Evolutionary conservation across 2,797 vertebrate species (phyloP).

Genomic region (Oryzias sinensis): DNA sequence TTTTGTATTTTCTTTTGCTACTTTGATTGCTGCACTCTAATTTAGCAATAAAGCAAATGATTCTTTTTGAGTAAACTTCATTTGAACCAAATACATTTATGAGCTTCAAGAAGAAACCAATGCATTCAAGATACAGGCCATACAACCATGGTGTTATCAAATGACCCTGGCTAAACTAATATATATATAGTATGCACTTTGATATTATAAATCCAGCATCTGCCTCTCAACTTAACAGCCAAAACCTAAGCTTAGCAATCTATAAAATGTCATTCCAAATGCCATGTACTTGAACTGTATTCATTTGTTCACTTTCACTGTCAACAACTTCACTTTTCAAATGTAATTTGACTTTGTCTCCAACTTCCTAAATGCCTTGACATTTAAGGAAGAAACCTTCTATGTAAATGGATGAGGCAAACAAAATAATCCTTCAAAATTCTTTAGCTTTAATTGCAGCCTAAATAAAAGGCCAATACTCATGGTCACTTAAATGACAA

Average conservation of each 20-base stretch:
- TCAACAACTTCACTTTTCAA: slow-evolving; percentile 41
- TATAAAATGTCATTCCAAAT: slow-evolving; percentile 68
- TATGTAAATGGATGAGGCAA: slow-evolving; percentile 31
- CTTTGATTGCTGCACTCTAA: too few species aligned
- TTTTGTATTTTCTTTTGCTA: too few species aligned
- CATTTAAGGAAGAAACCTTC: slow-evolving; percentile 59
- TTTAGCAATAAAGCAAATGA: too few species aligned
- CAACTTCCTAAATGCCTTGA: slow-evolving; percentile 62
- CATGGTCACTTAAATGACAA: slow-evolving; percentile 27
- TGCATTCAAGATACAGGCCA: slow-evolving; percentile 31
- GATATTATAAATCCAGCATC: slow-evolving; percentile 31
- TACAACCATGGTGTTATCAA: slow-evolving; percentile 37
- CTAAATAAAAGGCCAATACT: slow-evolving; percentile 3
- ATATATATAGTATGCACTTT: slow-evolving; percentile 27
- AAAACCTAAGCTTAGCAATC: slow-evolving; percentile 35
- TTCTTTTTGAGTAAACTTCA: too few species aligned
- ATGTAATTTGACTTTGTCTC: slow-evolving; percentile 53
- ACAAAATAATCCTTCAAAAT: slow-evolving; percentile 22
- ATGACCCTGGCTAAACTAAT: slow-evolving; percentile 26
- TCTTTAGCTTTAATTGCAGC: slow-evolving; percentile 33
- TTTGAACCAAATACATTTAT: neutral
- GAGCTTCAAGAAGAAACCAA: neutral
- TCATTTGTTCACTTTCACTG: slow-evolving; percentile 60
- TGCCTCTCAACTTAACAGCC: slow-evolving; percentile 20
- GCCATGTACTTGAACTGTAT: slow-evolving; percentile 59